Evolutionary conservation across 2,888 invertebrate species (phyloP).

Genomic region (Tenodera sinensis): DNA sequence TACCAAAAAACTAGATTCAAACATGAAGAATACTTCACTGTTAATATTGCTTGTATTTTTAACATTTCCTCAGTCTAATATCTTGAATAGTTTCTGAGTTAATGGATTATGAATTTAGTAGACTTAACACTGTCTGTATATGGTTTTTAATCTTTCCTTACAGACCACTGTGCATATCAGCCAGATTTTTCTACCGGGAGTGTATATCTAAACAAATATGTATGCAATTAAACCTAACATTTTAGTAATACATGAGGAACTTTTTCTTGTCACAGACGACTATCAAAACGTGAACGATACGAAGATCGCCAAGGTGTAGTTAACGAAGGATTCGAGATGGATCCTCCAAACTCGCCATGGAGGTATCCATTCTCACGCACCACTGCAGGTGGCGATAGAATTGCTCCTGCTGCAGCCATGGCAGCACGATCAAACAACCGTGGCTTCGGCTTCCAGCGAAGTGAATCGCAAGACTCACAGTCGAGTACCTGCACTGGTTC

Average conservation of each 20-base stretch:
- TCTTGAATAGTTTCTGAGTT: too few species aligned
- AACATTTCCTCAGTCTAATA: too few species aligned
- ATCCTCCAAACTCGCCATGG: slow-evolving; percentile 71
- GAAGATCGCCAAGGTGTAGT: slow-evolving; percentile 54
- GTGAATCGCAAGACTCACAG: slow-evolving; percentile 37
- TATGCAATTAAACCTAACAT: background rate
- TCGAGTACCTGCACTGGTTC: slow-evolving; percentile 33
- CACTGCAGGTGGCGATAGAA: background rate
- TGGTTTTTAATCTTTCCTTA: too few species aligned
- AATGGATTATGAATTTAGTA: too few species aligned
- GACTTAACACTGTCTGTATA: too few species aligned
- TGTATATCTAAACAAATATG: background rate
- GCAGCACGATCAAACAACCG: background rate
- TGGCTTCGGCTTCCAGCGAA: slow-evolving; percentile 34
- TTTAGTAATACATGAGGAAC: background rate
- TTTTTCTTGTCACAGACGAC: slow-evolving; percentile 34
- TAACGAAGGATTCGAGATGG: slow-evolving; percentile 66
- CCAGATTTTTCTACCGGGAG: too few species aligned
- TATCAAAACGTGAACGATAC: slow-evolving; percentile 40
- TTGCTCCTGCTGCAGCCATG: background rate
- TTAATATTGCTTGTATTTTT: too few species aligned
- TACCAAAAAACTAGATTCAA: too few species aligned
- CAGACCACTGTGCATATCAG: too few species aligned
- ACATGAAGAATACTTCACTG: too few species aligned
- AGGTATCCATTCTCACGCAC: slow-evolving; percentile 58